Conservation (phyloP, 2,888 invertebrate species). For the Pyrgus malvae region DNA sequence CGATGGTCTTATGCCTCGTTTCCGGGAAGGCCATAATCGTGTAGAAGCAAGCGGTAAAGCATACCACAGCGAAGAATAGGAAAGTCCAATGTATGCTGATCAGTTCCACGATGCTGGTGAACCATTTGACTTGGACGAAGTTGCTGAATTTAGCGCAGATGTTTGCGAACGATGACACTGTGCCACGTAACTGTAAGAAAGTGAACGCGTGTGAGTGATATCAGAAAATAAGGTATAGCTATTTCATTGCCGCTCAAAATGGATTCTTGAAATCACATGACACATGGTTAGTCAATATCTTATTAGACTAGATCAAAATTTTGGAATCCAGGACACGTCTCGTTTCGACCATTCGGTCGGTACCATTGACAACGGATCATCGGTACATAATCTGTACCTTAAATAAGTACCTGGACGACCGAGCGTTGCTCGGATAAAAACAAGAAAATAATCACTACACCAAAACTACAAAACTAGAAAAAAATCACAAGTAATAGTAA, state of each 20-base stretch:
- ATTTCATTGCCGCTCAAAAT: not conserved
- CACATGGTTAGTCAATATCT: no score
- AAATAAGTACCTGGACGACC: no score
- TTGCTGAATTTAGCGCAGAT: constrained; percentile 71
- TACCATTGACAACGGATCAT: no score
- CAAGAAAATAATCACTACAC: no score
- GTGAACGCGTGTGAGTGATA: not conserved
- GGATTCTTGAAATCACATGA: no score
- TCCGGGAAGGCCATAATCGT: constrained; percentile 64
- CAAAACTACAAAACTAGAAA: no score
- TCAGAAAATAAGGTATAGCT: not conserved
- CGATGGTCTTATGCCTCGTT: constrained; percentile 63
- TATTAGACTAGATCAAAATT: no score
- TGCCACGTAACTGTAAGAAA: constrained; percentile 67
- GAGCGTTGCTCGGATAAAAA: no score
- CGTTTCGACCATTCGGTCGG: no score
- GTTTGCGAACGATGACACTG: constrained; percentile 70
- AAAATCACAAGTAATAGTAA: no score
- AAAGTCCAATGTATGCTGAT: constrained; percentile 74
- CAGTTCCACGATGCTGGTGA: constrained; percentile 58
- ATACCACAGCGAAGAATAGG: constrained; percentile 62
- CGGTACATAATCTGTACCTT: no score
- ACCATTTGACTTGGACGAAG: constrained; percentile 74
- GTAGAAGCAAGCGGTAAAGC: constrained; percentile 62
- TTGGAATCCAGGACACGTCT: no score